phyloP scores from a whole-genome alignment of 2,113 vertebrate genomes.

The Lepus americanus region DNA sequence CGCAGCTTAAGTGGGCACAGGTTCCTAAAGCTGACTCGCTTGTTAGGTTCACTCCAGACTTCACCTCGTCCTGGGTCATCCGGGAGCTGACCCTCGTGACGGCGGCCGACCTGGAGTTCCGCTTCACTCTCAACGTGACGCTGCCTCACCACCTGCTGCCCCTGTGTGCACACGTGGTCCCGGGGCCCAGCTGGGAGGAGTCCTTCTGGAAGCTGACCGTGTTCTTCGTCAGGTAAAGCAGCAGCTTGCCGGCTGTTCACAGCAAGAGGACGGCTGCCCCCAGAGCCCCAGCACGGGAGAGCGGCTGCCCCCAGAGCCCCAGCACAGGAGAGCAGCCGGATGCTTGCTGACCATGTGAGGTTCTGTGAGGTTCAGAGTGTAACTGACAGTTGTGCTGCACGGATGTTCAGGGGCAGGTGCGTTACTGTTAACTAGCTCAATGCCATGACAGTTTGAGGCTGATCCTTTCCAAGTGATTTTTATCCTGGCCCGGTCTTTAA shows the following conservation, averaged over 20 bases:
- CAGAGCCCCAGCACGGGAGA: too few species aligned
- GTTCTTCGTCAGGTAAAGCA: conserved; percentile 93
- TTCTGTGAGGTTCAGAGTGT: neutral
- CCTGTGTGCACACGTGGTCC: conserved; percentile 96
- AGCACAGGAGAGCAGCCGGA: neutral
- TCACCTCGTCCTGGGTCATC: conserved; percentile 98
- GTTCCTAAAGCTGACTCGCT: neutral
- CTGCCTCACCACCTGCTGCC: conserved; percentile 98
- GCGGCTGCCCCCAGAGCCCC: too few species aligned
- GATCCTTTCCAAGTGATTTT: neutral
- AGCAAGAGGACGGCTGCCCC: too few species aligned
- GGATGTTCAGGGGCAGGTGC: neutral
- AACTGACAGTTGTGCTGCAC: accelerated
- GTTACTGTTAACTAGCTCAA: neutral
- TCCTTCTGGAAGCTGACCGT: conserved; percentile 97
- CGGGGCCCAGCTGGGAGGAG: conserved; percentile 98
- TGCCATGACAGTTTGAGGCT: neutral
- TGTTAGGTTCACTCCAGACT: conserved; percentile 97
- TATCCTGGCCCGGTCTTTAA: neutral
- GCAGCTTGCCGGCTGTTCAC: neutral
- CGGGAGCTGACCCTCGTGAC: conserved; percentile 95
- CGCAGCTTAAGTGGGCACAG: too few species aligned
- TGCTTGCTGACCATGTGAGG: neutral
- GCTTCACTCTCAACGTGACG: conserved; percentile 96
- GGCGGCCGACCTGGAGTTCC: conserved; percentile 92